These are phyloP conservation scores for Idris sp. DNA, from an alignment of 1,140 invertebrate genomes.

Conservation along the genomic window DNA sequence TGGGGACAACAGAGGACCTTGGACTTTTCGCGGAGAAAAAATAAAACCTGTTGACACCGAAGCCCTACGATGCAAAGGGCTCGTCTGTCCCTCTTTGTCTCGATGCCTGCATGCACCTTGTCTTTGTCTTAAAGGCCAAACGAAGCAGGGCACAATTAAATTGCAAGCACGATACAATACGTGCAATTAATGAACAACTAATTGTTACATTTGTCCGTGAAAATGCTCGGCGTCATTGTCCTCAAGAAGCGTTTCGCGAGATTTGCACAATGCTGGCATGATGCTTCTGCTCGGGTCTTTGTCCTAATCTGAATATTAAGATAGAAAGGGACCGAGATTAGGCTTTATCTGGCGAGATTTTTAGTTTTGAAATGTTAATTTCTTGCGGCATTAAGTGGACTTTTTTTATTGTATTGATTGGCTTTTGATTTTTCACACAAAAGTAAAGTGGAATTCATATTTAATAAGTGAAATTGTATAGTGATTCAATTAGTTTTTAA, in stretches of 20 bases:
- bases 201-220: constrained; percentile 31
- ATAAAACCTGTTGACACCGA: constrained; percentile 66
- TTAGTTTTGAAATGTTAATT: no score
- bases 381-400: no score
- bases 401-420: no score
- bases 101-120: constrained; percentile 1
- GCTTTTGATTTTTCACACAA: no score
- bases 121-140: constrained; percentile 3
- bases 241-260: not conserved
- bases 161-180: constrained; percentile 17
- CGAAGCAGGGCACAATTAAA: constrained; percentile 30
- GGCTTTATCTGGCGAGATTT: no score
- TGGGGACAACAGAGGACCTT: constrained; percentile 56
- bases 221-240: constrained; percentile 5
- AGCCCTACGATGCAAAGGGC: constrained; percentile 54
- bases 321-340: no score
- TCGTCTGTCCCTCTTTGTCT: constrained; percentile 9
- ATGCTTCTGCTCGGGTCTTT: no score
- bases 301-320: no score
- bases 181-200: constrained; percentile 30
- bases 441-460: no score
- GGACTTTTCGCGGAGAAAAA: constrained; percentile 64
- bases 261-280: constrained; percentile 6
- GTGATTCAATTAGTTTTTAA: no score
- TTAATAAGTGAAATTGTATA: no score